Evolutionary conservation across 2,888 invertebrate genomes (phyloP).

Genomic region (Athripsodes cinereus): DNA sequence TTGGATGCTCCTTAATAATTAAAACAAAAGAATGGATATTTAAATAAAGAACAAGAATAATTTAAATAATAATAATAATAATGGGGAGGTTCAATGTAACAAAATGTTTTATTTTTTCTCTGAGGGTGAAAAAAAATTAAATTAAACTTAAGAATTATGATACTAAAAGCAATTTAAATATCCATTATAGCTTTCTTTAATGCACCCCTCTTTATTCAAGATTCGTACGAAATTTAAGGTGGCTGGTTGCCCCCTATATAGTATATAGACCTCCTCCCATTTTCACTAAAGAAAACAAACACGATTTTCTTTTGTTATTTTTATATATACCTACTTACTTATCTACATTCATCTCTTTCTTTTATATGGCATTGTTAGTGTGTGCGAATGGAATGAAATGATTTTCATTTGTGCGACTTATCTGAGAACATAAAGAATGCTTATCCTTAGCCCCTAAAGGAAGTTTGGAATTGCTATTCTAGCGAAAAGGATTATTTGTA

Average conservation of each 20-base stretch:
- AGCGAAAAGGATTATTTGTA: slow-evolving; percentile 54
- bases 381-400: slow-evolving; percentile 6
- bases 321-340: too few relatives aligned
- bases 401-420: slow-evolving; percentile 34
- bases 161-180: slow-evolving; percentile 52
- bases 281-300: not conserved
- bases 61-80: not conserved
- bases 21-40: not conserved
- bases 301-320: not conserved
- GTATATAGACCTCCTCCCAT: not conserved
- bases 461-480: slow-evolving; percentile 57
- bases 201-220: slow-evolving; percentile 47
- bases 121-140: slow-evolving; percentile 37
- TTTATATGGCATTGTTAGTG: slow-evolving; percentile 8
- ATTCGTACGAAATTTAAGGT: slow-evolving; percentile 33
- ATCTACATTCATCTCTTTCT: slow-evolving; percentile 22
- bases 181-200: slow-evolving; percentile 42
- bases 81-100: slow-evolving; percentile 9
- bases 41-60: not conserved
- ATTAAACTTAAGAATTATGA: slow-evolving; percentile 52
- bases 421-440: slow-evolving; percentile 47
- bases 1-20: not conserved
- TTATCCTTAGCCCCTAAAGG: slow-evolving; percentile 54
- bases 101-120: slow-evolving; percentile 3
- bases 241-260: not conserved